These are phyloP conservation scores for Cybosia mesomella DNA, from an alignment of 2,888 invertebrate species.

Conservation along the genomic window DNA sequence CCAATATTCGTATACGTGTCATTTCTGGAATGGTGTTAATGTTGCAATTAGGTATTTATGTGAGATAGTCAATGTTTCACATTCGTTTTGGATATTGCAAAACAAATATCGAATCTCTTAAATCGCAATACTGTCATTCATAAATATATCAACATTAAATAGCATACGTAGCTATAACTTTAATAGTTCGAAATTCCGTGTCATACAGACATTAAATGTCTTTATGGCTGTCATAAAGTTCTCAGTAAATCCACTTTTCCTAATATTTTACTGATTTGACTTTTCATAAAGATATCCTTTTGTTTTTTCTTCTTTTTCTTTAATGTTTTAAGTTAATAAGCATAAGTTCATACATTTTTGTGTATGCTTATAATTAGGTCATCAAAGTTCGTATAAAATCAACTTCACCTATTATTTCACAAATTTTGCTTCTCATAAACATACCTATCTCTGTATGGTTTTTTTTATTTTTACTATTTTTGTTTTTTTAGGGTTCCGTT, in stretches of 20 bases:
- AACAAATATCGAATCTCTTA: neutral
- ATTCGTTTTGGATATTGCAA: neutral
- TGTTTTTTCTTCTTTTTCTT: neutral
- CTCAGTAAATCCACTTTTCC: constrained; percentile 29
- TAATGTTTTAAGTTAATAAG: neutral
- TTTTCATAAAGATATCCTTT: constrained; percentile 15
- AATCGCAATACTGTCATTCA: neutral
- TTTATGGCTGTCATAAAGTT: constrained; percentile 57
- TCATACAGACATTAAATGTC: constrained; percentile 43
- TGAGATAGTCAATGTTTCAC: neutral
- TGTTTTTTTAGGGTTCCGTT: too few species aligned
- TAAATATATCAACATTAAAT: constrained; percentile 16
- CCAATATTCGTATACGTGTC: neutral
- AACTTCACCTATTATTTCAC: too few species aligned
- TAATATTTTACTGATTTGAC: constrained; percentile 26
- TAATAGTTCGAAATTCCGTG: constrained; percentile 41
- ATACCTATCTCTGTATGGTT: too few species aligned
- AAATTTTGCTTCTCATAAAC: too few species aligned
- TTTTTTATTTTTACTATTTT: too few species aligned
- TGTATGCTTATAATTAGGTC: neutral
- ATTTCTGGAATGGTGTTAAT: neutral
- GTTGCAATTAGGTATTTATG: too few species aligned
- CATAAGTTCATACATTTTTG: neutral
- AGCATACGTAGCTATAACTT: constrained; percentile 19
- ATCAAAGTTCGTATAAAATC: too few species aligned